phyloP scores from a whole-genome alignment of 2,888 invertebrate genomes.

The Tineola bisselliella region DNA sequence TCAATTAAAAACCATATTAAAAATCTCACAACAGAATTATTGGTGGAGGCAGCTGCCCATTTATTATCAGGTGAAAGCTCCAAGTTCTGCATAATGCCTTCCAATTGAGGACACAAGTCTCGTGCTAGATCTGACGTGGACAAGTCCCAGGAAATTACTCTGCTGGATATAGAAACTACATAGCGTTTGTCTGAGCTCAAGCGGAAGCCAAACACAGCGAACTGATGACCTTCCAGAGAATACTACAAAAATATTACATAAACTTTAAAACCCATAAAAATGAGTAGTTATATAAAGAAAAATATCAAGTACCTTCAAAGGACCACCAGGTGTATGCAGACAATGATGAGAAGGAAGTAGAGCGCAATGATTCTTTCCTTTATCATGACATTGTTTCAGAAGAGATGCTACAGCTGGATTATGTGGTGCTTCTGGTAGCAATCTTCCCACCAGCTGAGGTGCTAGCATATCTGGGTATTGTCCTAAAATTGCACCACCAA shows the following conservation, averaged over 20 bases:
- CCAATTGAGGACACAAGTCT: slow-evolving; percentile 89
- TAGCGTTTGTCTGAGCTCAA: slow-evolving; percentile 90
- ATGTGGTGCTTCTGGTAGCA: slow-evolving; percentile 80
- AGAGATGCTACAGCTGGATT: slow-evolving; percentile 86
- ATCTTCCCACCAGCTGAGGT: slow-evolving; percentile 90
- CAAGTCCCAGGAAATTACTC: slow-evolving; percentile 97
- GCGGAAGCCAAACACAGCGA: slow-evolving; percentile 93
- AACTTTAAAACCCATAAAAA: too few species aligned
- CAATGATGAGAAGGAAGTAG: slow-evolving; percentile 94
- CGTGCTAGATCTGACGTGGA: slow-evolving; percentile 94
- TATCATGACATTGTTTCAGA: slow-evolving; percentile 88
- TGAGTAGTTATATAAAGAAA: too few species aligned
- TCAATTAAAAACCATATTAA: too few species aligned
- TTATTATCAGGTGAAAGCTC: slow-evolving; percentile 94
- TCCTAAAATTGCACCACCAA: slow-evolving; percentile 93
- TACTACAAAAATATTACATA: slow-evolving; percentile 68
- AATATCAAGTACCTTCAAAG: slow-evolving; percentile 93
- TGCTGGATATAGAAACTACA: slow-evolving; percentile 95
- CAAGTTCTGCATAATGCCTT: slow-evolving; percentile 95
- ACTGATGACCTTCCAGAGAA: slow-evolving; percentile 97
- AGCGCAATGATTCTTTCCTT: slow-evolving; percentile 90
- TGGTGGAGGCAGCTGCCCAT: slow-evolving; percentile 95
- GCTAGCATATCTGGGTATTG: slow-evolving; percentile 96
- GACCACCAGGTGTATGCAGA: slow-evolving; percentile 98
- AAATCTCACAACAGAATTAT: slow-evolving; percentile 89